These are phyloP conservation scores for Sinopyrophorus schimmeli DNA, from an alignment of 2,888 invertebrate genomes.

Conservation along the genomic window DNA sequence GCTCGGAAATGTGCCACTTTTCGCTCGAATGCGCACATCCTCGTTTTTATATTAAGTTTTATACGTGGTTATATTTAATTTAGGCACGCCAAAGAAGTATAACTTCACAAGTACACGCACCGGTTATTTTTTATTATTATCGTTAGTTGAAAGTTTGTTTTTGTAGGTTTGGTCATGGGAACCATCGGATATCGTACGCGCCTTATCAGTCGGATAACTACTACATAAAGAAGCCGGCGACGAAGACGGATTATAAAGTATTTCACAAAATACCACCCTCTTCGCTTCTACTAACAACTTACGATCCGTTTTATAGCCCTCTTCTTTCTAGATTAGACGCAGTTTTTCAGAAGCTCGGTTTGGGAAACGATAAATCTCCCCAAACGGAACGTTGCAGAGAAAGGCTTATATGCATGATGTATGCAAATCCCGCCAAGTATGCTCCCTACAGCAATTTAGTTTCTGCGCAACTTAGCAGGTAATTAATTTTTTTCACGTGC, in stretches of 20 bases:
- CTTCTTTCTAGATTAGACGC: constrained; percentile 81
- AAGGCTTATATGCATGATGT: constrained; percentile 85
- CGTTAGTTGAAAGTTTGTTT: too few relatives aligned
- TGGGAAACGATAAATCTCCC: constrained; percentile 57
- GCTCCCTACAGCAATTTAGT: constrained; percentile 88
- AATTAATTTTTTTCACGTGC: too few relatives aligned
- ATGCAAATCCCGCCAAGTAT: constrained; percentile 83
- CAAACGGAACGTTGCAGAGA: constrained; percentile 76
- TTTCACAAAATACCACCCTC: constrained; percentile 87
- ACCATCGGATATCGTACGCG: constrained; percentile 60
- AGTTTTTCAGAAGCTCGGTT: constrained; percentile 75
- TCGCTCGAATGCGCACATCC: too few relatives aligned
- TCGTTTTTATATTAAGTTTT: too few relatives aligned
- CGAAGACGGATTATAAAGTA: constrained; percentile 72
- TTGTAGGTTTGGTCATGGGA: constrained; percentile 27
- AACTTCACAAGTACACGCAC: too few relatives aligned
- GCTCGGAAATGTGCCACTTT: too few relatives aligned
- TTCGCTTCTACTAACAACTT: constrained; percentile 79
- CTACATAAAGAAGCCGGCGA: constrained; percentile 62
- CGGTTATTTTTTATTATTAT: too few relatives aligned
- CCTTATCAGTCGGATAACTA: constrained; percentile 65
- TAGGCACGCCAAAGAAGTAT: too few relatives aligned
- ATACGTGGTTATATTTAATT: too few relatives aligned
- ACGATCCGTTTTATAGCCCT: constrained; percentile 90
- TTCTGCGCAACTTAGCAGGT: constrained; percentile 86